Evolutionary conservation across 2,888 invertebrate genomes (phyloP).

Genomic region (Zhuqinia jingwanae): DNA sequence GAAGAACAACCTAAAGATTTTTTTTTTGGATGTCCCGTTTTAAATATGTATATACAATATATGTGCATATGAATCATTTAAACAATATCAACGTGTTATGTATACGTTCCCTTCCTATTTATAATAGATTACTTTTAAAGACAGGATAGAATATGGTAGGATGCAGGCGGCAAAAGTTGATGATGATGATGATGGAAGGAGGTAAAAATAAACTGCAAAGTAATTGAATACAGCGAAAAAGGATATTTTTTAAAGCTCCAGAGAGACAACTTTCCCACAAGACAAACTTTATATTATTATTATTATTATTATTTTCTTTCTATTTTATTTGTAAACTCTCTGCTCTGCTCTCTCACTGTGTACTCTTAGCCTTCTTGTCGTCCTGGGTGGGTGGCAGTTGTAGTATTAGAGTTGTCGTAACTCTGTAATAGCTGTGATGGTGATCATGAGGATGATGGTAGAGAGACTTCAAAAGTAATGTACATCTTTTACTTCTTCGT

Average conservation of each 20-base stretch:
- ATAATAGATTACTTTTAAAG: no score
- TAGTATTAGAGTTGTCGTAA: background rate
- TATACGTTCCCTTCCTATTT: no score
- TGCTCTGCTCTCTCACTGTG: background rate
- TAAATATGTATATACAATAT: no score
- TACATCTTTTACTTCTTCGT: no score
- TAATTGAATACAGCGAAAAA: slow-evolving; percentile 43
- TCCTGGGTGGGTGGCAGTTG: background rate
- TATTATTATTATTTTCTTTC: slow-evolving; percentile 40
- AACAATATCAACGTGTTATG: no score
- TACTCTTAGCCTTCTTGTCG: background rate
- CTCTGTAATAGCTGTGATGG: background rate
- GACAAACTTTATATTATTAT: slow-evolving; percentile 36
- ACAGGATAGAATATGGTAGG: no score
- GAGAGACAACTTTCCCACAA: slow-evolving; percentile 38
- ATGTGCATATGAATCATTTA: no score
- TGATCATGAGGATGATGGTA: background rate
- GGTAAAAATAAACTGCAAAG: slow-evolving; percentile 41
- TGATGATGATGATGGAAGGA: background rate
- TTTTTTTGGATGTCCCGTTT: no score
- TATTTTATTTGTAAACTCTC: background rate
- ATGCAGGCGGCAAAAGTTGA: background rate
- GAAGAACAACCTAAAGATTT: no score
- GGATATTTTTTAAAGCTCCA: slow-evolving; percentile 28
- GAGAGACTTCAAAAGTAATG: background rate